Evolutionary conservation across 2,797 vertebrate genomes (phyloP).

Genomic region (Cyprinella venusta): DNA sequence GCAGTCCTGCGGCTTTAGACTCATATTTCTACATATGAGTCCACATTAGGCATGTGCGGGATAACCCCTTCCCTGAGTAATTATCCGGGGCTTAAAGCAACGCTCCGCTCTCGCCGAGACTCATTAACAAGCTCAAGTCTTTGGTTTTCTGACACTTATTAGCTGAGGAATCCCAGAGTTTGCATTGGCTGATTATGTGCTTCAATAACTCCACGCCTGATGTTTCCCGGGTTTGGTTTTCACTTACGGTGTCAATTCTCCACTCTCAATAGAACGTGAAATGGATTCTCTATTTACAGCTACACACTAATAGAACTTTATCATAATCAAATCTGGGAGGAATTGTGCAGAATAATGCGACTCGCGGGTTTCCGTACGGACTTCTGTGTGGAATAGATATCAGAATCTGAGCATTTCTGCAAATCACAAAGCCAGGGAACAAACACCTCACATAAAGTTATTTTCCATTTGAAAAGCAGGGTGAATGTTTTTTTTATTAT

Average conservation of each 20-base stretch:
- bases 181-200: conserved; percentile 78
- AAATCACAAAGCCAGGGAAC: conserved; percentile 60
- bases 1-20: background rate
- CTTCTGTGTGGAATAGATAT: conserved; percentile 68
- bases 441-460: conserved; percentile 62
- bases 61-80: conserved; percentile 63
- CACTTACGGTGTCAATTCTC: conserved; percentile 69
- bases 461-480: conserved; percentile 67
- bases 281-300: conserved; percentile 75
- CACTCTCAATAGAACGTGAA: conserved; percentile 77
- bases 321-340: conserved; percentile 77
- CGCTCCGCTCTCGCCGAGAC: conserved; percentile 68
- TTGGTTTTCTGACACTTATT: conserved; percentile 74
- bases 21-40: background rate
- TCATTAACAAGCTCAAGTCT: conserved; percentile 78
- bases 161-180: conserved; percentile 77
- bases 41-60: conserved; percentile 57
- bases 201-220: conserved; percentile 77
- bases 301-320: conserved; percentile 77
- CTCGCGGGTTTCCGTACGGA: conserved; percentile 57
- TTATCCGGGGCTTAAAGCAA: conserved; percentile 73
- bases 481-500: conserved; percentile 64
- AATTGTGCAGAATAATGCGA: conserved; percentile 59
- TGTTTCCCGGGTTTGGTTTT: conserved; percentile 74
- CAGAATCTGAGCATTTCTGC: conserved; percentile 57